Evolutionary conservation across 1,140 invertebrate genomes (phyloP).

Genomic region (Drosophila melanica): DNA sequence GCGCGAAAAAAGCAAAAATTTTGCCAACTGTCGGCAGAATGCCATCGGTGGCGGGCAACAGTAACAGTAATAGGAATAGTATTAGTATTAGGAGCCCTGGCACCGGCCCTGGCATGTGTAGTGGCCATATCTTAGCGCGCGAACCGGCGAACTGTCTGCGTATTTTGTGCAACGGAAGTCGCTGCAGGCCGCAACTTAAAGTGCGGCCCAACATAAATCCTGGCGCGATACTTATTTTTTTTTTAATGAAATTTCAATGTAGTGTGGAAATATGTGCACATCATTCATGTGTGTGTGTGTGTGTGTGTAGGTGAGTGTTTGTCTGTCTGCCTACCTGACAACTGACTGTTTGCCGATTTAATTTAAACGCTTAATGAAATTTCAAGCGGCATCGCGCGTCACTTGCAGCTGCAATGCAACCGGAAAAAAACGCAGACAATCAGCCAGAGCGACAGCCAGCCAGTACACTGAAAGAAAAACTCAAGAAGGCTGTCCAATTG

Average conservation of each 20-base stretch:
- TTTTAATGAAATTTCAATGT: conserved; percentile 82
- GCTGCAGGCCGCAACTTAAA: conserved; percentile 71
- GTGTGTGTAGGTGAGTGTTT: conserved; percentile 17
- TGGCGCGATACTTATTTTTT: conserved; percentile 53
- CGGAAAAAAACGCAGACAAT: background rate
- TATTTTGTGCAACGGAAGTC: conserved; percentile 73
- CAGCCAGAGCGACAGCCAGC: background rate
- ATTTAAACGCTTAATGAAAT: conserved; percentile 77
- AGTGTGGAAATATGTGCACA: conserved; percentile 26
- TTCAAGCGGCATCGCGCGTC: conserved; percentile 55
- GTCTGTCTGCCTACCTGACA: conserved; percentile 34
- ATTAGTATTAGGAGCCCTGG: conserved; percentile 41
- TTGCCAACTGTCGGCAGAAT: no score
- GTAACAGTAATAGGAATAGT: conserved; percentile 40
- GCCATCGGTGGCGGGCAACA: background rate
- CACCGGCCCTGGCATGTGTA: conserved; percentile 68
- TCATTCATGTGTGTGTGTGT: conserved; percentile 22
- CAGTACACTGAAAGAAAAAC: background rate
- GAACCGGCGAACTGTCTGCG: conserved; percentile 63
- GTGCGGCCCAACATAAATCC: conserved; percentile 70
- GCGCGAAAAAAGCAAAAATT: conserved; percentile 54
- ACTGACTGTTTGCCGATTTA: conserved; percentile 67
- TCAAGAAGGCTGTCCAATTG: no score
- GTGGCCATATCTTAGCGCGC: conserved; percentile 66
- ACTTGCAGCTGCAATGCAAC: conserved; percentile 68